Evolutionary conservation across 2,113 vertebrate species (phyloP), one percentile per base, ranked within the genome.

Genomic region (Hyaena hyaena): DNA sequence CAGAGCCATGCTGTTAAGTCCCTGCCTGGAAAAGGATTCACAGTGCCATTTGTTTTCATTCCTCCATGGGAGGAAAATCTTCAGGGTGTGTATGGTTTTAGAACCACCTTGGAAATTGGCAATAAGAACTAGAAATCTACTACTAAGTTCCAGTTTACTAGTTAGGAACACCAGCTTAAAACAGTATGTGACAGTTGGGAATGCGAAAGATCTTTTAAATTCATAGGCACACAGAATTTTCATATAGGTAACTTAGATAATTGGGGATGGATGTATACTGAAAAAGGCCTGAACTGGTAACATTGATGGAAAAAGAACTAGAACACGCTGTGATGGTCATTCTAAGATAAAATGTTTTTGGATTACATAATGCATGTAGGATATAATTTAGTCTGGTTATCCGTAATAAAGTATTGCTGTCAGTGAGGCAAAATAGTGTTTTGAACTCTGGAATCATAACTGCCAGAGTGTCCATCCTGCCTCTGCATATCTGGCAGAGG

Each of bases 61-160:
- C n/a, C 43, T 61, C 76, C 1, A 26, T 65, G 83, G 48, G 55
- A 91, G 71, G 76, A 74, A 96, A 69, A 50, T 94, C 68, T 88
- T 93, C 43, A 93, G 53, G 24, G 28, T 12, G 14, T 58, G 15
- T 96, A 39, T 96, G 73, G 24, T 95, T 90, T 93, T 94, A 97
- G 79, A 95, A 14, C 23, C 24, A 81, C 53, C 10, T 74, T 88
- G 77, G 31, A 92, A 50, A 84, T 97, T 19, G 71, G 55, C 74
- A 87, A 1, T 80, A 87, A 94, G 76, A 79, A 94, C 35, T 79
- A 23, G 58, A 96, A 53, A 82, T 50, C 55, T 92, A 50, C 24
- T 48, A 69, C 31, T 33, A 61, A 86, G 7, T 95, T 85, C 17
- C 39, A 74, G 58, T 81, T 93, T 92, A 68, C 63, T 87, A 16